Percentiles rank a stretch among this genome's conserved stretches.
phyloP scores from a whole-genome alignment of 2,888 invertebrate species.

The Calephelis perditalis region DNA sequence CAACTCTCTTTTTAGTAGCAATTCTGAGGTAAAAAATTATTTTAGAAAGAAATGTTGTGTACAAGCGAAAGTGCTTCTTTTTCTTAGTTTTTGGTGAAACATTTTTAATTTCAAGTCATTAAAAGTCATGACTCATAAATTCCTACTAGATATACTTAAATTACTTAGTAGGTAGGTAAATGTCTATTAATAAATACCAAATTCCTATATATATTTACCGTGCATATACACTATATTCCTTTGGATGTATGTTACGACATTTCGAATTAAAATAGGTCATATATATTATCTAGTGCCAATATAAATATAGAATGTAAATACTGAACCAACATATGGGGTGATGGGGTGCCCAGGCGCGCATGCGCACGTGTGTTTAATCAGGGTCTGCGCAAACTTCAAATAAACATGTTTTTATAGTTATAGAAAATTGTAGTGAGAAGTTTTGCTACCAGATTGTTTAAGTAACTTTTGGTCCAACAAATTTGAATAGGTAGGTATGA shows the following conservation, averaged over 20 bases:
- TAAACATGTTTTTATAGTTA: slow-evolving; percentile 24
- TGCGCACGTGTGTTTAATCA: slow-evolving; percentile 70
- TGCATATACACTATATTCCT: too few species aligned
- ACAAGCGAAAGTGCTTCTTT: too few species aligned
- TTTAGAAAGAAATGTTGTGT: too few species aligned
- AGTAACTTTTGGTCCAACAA: background rate
- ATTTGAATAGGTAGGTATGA: background rate
- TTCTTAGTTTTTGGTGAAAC: too few species aligned
- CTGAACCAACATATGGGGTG: slow-evolving; percentile 31
- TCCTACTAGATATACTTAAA: too few species aligned
- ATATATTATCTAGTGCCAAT: slow-evolving; percentile 19
- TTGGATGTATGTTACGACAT: background rate
- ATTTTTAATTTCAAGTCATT: too few species aligned
- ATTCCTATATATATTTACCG: too few species aligned
- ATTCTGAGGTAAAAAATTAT: too few species aligned
- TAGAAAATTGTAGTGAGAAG: background rate
- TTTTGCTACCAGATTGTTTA: slow-evolving; percentile 2
- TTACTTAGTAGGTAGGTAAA: too few species aligned
- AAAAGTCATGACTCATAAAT: too few species aligned
- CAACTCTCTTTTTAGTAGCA: too few species aligned
- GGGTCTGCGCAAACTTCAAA: slow-evolving; percentile 47
- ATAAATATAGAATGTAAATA: slow-evolving; percentile 30
- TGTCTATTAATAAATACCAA: too few species aligned
- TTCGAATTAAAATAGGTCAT: slow-evolving; percentile 25
- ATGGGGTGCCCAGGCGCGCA: slow-evolving; percentile 44